phyloP scores from a whole-genome alignment of 2,797 vertebrate species.

The Pyrocephalus nanus region DNA sequence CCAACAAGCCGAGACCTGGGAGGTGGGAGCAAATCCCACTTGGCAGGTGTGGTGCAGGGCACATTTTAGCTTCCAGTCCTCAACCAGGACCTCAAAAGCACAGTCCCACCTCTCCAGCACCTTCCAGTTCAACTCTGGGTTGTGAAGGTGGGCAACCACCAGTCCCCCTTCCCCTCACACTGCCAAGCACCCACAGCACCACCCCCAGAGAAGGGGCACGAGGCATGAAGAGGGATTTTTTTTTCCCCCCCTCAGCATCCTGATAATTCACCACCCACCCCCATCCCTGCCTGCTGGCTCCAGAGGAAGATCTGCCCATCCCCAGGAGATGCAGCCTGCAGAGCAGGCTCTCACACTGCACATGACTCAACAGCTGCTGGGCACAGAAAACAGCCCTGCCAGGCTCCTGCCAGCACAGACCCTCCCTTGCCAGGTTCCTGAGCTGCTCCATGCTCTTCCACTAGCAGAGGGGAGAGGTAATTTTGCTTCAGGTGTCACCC shows the following conservation, averaged over 20 bases:
- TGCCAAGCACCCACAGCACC: not conserved
- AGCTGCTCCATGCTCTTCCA: not conserved
- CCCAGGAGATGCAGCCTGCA: not conserved
- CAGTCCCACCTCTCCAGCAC: not conserved
- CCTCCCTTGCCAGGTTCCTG: not conserved
- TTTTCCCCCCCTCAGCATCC: not conserved
- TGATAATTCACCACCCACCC: accelerated
- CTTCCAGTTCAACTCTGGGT: not conserved
- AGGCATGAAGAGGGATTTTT: not conserved
- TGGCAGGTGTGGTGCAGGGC: not conserved
- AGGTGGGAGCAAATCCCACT: not conserved
- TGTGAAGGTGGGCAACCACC: not conserved
- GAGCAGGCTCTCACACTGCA: too few relatives aligned
- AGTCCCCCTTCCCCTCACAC: not conserved
- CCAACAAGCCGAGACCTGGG: not conserved
- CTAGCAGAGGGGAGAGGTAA: not conserved
- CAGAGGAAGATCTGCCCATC: not conserved
- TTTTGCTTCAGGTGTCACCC: constrained; percentile 6
- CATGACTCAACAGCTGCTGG: not conserved
- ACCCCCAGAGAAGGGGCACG: not conserved
- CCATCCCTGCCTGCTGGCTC: not conserved
- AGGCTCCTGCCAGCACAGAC: not conserved
- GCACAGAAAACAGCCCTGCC: not conserved
- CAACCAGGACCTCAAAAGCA: not conserved
- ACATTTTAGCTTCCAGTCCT: not conserved